Base-by-base conservation (phyloP, 2,888 invertebrate genomes). In the Philonicus albiceps region DNA sequence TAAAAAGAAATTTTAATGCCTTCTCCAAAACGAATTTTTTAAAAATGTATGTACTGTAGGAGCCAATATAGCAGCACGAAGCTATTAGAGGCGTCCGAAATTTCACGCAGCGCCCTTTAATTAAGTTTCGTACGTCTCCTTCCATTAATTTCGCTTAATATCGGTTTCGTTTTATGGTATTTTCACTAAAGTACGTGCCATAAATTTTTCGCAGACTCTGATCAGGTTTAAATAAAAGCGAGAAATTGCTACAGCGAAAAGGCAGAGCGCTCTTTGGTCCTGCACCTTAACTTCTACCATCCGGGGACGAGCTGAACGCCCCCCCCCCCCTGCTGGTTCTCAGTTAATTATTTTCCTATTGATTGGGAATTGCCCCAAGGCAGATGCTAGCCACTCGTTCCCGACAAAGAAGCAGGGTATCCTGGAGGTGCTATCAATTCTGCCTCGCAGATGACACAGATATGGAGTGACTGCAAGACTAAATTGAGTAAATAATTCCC, bases 301-400 rank as follows among this genome's bases (percentile, higher is more conserved):
- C 19, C 16, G 78, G 22, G 37, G 13, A 22, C 40, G 27, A 22
- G 19, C 16, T 78, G 40, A 7, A 27, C 16, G 76, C 76, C 64
- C 19, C 43, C 27, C 16, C 40, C 76, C 64, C 19, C 43, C 27
- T 16, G 78, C 53, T 8, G 19, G 7, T 64, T 78, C 43, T 4
- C n/a, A 78, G 22, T 78, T 78, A 78, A 78, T 78, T 78, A 78
- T 78, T 78, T 78, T 78, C 53, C 27, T 49, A 78, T 78, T 78
- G 78, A 78, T 78, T 49, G 78, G 78, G n/a, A 78, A 49, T 78
- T 49, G 22, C 30, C 16, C 27, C 22, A n/a, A 75, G 11, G 19
- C 19, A 55, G 8, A 22, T 22, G 55, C 5, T 49, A 13, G 43
- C 43, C 4, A 3, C 2, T n/a, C 43, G 43, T 2, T 37, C 8